Percentiles rank a stretch among this genome's conserved stretches.
Evolutionary conservation across 2,113 vertebrate species (phyloP).

Genomic region (Pedetes capensis): DNA sequence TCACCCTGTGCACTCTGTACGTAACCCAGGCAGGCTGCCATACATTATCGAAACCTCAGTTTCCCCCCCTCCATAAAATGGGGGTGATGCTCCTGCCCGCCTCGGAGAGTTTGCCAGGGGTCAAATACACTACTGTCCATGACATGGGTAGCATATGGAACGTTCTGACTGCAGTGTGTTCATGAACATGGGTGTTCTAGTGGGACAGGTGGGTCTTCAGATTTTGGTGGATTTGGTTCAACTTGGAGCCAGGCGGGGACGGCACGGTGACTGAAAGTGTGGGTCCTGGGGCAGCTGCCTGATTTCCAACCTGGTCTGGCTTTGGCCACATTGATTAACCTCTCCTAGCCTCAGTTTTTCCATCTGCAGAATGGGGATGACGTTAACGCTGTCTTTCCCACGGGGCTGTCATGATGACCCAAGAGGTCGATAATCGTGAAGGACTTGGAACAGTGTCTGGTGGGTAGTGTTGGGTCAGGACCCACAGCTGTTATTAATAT

Average conservation of each 20-base stretch:
- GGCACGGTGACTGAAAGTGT: fast-evolving
- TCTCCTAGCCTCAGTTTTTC: not conserved
- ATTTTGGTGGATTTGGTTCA: no score
- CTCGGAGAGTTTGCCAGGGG: not conserved
- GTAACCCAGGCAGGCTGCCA: not conserved
- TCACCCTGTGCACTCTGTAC: not conserved
- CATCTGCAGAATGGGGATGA: no score
- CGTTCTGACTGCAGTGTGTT: fast-evolving
- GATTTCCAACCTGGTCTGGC: not conserved
- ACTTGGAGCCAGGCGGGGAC: not conserved
- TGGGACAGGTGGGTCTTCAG: no score
- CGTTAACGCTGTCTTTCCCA: no score
- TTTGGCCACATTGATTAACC: not conserved
- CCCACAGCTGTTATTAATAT: no score
- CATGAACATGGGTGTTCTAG: no score
- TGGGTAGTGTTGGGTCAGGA: fast-evolving
- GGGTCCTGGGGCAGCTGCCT: not conserved
- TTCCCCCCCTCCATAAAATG: not conserved
- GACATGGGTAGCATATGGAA: fast-evolving
- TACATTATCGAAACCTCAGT: not conserved
- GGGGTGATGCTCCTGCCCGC: not conserved
- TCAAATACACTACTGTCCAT: not conserved
- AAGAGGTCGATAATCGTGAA: not conserved
- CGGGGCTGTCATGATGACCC: fast-evolving
- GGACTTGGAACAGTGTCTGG: fast-evolving